A percentile compares a stretch with the other conserved stretches of the same genome.
phyloP scores from a whole-genome alignment of 2,113 vertebrate species.

The Malurus elegans region DNA sequence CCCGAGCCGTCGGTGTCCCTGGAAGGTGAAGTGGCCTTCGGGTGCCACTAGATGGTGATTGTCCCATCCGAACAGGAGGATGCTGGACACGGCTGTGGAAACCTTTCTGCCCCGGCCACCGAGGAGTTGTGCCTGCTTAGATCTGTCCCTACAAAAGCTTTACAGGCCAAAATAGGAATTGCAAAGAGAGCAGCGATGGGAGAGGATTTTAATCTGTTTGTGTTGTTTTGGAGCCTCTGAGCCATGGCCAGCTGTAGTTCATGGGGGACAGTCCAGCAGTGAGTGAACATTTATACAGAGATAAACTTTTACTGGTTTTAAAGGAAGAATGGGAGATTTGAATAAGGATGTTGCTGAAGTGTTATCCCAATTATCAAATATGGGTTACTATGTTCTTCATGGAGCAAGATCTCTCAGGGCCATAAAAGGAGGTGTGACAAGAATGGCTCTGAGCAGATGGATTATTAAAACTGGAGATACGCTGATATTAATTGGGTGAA shows the following conservation, averaged over 20 bases:
- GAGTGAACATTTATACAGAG: neutral
- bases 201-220: neutral
- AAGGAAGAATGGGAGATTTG: neutral
- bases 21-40: constrained; percentile 19
- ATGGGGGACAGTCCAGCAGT: neutral
- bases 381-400: neutral
- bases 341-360: neutral
- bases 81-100: neutral
- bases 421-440: neutral
- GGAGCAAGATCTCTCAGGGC: neutral
- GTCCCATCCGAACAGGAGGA: neutral
- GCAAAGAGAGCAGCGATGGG: neutral
- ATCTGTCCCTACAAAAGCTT: neutral
- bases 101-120: neutral
- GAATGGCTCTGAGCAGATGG: neutral
- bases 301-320: neutral
- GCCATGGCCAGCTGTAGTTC: neutral
- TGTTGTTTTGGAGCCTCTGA: neutral
- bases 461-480: neutral
- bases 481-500: neutral
- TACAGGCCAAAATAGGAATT: fast-evolving
- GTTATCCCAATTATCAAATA: neutral
- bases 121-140: too few species aligned
- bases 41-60: constrained; percentile 39
- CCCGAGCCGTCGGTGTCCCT: fast-evolving